Evolutionary conservation across 1,140 invertebrate species (phyloP).

Genomic region (Neuroterus valhalla): DNA sequence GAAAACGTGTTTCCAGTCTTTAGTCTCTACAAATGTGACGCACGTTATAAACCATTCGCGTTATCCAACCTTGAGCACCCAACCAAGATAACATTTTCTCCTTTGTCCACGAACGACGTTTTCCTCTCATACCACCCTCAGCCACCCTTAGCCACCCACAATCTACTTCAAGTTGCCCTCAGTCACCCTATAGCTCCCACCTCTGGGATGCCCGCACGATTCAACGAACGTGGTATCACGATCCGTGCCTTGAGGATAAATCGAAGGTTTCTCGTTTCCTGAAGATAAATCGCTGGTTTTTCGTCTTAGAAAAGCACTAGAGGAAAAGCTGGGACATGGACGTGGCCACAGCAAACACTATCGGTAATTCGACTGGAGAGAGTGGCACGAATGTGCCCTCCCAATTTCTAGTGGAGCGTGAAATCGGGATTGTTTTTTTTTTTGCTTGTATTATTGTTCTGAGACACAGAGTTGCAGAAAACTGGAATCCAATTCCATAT

Average conservation of each 20-base stretch:
- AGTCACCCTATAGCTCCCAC: slow-evolving; percentile 16
- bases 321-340: neutral
- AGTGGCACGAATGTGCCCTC: too few relatives aligned
- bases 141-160: neutral
- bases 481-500: too few relatives aligned
- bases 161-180: slow-evolving; percentile 2
- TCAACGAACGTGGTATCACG: slow-evolving; percentile 31
- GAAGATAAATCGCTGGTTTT: slow-evolving; percentile 32
- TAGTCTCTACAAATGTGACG: neutral
- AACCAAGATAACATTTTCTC: slow-evolving; percentile 33
- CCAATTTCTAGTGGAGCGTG: too few relatives aligned
- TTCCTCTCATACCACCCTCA: neutral
- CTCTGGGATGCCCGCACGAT: slow-evolving; percentile 18
- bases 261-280: slow-evolving; percentile 31
- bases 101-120: slow-evolving; percentile 28
- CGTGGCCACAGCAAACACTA: neutral
- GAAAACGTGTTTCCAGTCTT: too few relatives aligned
- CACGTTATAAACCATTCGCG: slow-evolving; percentile 33
- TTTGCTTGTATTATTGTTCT: too few relatives aligned
- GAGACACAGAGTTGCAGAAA: too few relatives aligned
- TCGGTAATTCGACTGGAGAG: too few relatives aligned
- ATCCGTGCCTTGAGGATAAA: slow-evolving; percentile 35
- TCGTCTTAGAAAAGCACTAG: slow-evolving; percentile 11
- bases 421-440: too few relatives aligned
- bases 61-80: neutral